Percentiles rank a stretch among this genome's conserved stretches.
These are phyloP conservation scores for Machaerirhynchus nigripectus DNA, from an alignment of 2,113 vertebrate genomes.

Conservation along the genomic window DNA sequence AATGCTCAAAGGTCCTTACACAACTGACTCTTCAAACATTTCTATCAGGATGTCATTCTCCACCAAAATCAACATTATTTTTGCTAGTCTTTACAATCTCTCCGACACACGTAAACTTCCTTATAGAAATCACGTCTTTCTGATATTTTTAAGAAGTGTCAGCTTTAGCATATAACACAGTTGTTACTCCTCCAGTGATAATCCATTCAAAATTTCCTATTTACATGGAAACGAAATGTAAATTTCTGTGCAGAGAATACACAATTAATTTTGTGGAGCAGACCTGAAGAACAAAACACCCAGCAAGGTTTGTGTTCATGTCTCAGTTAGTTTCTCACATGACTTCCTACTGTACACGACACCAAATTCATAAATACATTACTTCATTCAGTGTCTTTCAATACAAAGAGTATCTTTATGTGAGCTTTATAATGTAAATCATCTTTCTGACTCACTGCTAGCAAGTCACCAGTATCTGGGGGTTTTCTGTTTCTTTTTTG, in stretches of 20 bases:
- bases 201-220: not conserved
- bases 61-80: not conserved
- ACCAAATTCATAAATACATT: not conserved
- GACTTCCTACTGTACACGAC: not conserved
- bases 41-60: not conserved
- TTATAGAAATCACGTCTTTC: accelerated
- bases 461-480: not conserved
- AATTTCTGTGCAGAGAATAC: not conserved
- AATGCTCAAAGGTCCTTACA: not conserved
- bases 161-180: not conserved
- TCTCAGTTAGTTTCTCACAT: not conserved
- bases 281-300: not conserved
- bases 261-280: not conserved
- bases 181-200: not conserved
- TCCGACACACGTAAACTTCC: not conserved
- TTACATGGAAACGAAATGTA: not conserved
- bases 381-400: not conserved
- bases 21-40: not conserved
- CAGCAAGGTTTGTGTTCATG: not conserved
- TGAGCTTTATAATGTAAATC: not conserved
- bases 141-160: not conserved
- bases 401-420: not conserved
- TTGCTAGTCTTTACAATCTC: not conserved
- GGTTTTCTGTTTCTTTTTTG: not conserved
- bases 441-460: not conserved